A percentile compares a stretch with the other conserved stretches of the same genome.
phyloP scores from a whole-genome alignment of 2,113 vertebrate species.

The Poeciliopsis retropinna region DNA sequence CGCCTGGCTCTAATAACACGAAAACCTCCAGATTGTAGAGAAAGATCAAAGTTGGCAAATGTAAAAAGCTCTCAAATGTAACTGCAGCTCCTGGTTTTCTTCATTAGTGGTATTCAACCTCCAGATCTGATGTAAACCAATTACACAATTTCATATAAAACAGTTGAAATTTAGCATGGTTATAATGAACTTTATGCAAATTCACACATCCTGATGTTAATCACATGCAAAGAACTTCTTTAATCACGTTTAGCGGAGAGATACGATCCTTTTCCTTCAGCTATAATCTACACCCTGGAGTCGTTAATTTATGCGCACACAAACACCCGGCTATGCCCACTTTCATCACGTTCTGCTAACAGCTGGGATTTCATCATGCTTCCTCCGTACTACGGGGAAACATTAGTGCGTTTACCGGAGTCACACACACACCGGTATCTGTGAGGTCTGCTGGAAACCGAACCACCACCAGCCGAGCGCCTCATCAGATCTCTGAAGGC shows the following conservation, averaged over 20 bases:
- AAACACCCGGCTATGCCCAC: conserved; percentile 1
- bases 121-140: conserved; percentile 63
- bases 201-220: conserved; percentile 50
- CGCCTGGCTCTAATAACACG: conserved; percentile 45
- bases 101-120: conserved; percentile 47
- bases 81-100: conserved; percentile 46
- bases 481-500: conserved; percentile 69
- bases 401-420: conserved; percentile 45
- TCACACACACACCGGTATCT: conserved; percentile 19
- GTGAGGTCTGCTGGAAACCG: conserved; percentile 31
- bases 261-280: conserved; percentile 46
- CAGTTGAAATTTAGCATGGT: conserved; percentile 20
- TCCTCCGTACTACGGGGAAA: conserved; percentile 40
- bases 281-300: conserved; percentile 37
- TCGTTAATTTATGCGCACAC: conserved; percentile 16
- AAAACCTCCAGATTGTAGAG: conserved; percentile 34
- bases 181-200: conserved; percentile 56
- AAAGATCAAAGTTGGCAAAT: conserved; percentile 63
- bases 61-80: conserved; percentile 39
- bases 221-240: conserved; percentile 59
- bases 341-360: conserved; percentile 43
- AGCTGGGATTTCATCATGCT: conserved; percentile 54
- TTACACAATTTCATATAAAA: conserved; percentile 30
- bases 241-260: conserved; percentile 57
- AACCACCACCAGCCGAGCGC: conserved; percentile 28